These are phyloP conservation scores for Toxotes chatareus DNA, from an alignment of 2,113 vertebrate species.

Conservation along the genomic window DNA sequence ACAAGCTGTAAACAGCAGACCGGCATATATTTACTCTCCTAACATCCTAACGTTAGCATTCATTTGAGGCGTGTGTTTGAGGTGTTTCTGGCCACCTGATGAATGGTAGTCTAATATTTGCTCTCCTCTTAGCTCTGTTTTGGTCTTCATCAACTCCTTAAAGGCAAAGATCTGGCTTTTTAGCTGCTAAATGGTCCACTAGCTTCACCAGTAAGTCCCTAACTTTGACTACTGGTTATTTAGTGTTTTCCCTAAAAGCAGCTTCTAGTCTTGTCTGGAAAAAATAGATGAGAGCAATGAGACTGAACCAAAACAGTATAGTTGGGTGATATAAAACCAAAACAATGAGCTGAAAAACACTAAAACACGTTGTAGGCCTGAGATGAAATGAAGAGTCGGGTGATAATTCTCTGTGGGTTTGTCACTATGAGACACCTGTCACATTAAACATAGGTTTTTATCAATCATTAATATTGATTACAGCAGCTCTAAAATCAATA, in stretches of 20 bases:
- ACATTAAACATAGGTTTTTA: background rate
- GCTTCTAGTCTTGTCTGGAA: background rate
- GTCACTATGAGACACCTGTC: background rate
- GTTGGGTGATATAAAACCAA: background rate
- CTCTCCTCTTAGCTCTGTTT: background rate
- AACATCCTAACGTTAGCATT: background rate
- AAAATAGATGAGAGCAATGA: background rate
- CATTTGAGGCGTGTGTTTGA: background rate
- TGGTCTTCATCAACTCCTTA: background rate
- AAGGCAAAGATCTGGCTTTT: background rate
- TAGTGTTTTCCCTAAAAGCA: background rate
- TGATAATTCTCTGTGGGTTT: background rate
- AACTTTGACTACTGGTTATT: background rate
- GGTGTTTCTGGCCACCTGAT: background rate
- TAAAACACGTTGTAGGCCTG: background rate
- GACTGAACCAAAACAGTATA: background rate
- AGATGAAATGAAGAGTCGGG: background rate
- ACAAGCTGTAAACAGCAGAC: background rate
- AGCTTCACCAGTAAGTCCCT: background rate
- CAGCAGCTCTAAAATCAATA: background rate
- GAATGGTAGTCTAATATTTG: background rate
- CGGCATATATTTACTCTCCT: background rate
- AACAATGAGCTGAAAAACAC: background rate
- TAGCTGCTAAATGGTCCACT: background rate
- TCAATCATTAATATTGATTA: background rate